Percentiles rank a stretch among this genome's conserved stretches.
Conservation (phyloP, 2,113 vertebrate species). For the Sturnus vulgaris region DNA sequence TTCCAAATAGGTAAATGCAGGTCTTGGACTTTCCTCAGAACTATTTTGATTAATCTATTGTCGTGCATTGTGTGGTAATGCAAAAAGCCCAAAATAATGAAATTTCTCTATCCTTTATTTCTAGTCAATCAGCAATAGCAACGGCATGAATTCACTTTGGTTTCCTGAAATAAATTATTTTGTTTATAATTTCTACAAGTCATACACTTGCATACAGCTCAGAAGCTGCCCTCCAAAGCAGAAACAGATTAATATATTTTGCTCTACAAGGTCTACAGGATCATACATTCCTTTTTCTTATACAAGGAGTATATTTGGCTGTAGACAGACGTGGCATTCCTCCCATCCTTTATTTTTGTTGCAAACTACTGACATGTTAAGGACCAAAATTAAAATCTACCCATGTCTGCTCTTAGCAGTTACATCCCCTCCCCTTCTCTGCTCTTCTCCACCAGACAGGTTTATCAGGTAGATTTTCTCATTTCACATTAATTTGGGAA, state of each 20-base stretch:
- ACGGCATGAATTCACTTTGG: not conserved
- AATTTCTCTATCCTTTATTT: not conserved
- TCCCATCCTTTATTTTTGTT: not conserved
- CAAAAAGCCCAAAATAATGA: slow-evolving; percentile 5
- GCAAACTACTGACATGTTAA: not conserved
- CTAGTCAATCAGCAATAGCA: not conserved
- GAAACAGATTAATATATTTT: not conserved
- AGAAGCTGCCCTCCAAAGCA: not conserved
- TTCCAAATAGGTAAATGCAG: not conserved
- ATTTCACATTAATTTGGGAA: not conserved
- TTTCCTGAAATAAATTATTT: not conserved
- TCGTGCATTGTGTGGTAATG: not conserved
- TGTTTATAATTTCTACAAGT: not conserved
- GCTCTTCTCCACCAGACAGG: not conserved
- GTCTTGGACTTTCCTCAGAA: not conserved
- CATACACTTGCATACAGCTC: not conserved
- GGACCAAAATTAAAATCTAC: not conserved
- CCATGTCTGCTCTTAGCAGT: not conserved
- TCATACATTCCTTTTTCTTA: not conserved
- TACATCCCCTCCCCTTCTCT: not conserved
- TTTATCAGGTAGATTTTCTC: not conserved
- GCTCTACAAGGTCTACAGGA: not conserved
- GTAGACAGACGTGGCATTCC: not conserved
- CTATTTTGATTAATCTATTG: slow-evolving; percentile 13
- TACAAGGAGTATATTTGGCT: not conserved